Evolutionary conservation across 2,113 vertebrate species (phyloP).

Genomic region (Sinocyclocheilus anshuiensis): DNA sequence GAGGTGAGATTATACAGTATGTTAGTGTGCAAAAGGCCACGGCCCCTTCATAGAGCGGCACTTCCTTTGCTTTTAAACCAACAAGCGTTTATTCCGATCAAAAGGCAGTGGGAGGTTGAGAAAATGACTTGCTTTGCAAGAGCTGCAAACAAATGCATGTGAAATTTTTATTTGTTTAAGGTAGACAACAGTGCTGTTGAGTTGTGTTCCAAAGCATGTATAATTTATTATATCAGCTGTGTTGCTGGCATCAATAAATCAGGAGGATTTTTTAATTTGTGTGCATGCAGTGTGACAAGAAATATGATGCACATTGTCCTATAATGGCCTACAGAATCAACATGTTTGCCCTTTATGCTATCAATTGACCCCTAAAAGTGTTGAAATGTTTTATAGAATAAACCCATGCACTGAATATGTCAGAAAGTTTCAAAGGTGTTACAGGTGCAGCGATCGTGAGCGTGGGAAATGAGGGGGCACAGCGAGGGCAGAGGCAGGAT

Average conservation of each 20-base stretch:
- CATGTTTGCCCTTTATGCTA: neutral
- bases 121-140: neutral
- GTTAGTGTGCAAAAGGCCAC: conserved; percentile 28
- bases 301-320: neutral
- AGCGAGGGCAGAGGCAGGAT: conserved; percentile 31
- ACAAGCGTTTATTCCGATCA: neutral
- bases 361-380: neutral
- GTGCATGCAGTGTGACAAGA: neutral
- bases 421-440: neutral
- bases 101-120: neutral
- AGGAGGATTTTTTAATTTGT: neutral
- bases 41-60: neutral
- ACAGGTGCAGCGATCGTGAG: neutral
- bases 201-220: neutral
- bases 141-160: neutral
- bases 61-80: conserved; percentile 14
- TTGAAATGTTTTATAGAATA: neutral
- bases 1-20: neutral
- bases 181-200: neutral
- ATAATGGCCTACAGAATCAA: neutral
- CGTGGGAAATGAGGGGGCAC: conserved; percentile 35
- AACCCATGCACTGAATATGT: neutral
- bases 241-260: neutral
- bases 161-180: neutral
- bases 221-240: conserved; percentile 3